These are phyloP conservation scores for Chalcosyrphus nemorum DNA, from an alignment of 2,888 invertebrate species.

Conservation along the genomic window DNA sequence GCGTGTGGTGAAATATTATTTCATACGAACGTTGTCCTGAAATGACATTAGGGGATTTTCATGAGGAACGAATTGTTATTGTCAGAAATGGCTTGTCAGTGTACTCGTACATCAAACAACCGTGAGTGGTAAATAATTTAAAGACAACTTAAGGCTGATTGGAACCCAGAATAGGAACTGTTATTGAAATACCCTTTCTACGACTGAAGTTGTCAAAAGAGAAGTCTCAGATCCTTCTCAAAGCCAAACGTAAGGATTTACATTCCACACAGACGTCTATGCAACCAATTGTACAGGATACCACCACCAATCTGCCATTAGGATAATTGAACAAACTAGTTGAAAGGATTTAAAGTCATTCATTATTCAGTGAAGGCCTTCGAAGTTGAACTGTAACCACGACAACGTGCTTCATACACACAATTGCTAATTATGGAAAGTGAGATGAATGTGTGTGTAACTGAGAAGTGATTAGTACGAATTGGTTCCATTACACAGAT, in stretches of 20 bases:
- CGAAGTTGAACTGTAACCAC: not conserved
- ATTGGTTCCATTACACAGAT: not conserved
- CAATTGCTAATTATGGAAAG: not conserved
- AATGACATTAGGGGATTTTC: not conserved
- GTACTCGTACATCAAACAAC: not conserved
- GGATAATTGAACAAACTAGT: no score
- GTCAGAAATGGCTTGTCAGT: not conserved
- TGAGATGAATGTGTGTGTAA: not conserved
- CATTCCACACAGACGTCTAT: no score
- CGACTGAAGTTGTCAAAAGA: not conserved
- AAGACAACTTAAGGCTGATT: not conserved
- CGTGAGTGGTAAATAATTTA: not conserved
- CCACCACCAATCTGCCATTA: not conserved
- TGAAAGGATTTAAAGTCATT: not conserved
- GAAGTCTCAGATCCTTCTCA: no score
- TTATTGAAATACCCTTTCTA: no score
- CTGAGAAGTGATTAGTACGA: not conserved
- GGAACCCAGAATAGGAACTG: not conserved
- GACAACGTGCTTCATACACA: not conserved
- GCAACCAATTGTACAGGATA: not conserved
- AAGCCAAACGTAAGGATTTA: no score
- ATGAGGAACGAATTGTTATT: not conserved
- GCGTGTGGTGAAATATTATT: not conserved
- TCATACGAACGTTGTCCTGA: not conserved
- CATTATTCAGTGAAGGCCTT: not conserved